Evolutionary conservation across 2,888 invertebrate genomes (phyloP).

Genomic region (Melinaea marsaeus): DNA sequence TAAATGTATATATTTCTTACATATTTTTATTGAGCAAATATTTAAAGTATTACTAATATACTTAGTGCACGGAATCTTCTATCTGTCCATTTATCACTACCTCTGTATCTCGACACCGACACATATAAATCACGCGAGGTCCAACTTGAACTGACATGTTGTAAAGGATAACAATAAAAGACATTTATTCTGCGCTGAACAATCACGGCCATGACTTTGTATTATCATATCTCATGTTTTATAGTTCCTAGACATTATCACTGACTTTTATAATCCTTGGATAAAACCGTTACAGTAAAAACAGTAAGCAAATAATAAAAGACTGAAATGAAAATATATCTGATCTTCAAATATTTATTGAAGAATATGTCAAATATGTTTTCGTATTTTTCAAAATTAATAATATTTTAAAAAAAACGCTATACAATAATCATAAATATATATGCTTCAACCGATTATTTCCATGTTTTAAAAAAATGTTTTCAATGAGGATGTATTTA

Average conservation of each 20-base stretch:
- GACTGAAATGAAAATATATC: slow-evolving; percentile 41
- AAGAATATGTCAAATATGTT: slow-evolving; percentile 73
- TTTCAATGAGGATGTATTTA: too few relatives aligned
- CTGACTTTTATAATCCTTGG: background rate
- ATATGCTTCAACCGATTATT: too few relatives aligned
- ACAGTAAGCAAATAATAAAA: background rate
- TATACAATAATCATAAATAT: slow-evolving; percentile 71
- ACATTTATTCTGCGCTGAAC: background rate
- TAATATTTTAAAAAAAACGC: slow-evolving; percentile 67
- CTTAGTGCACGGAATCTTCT: too few relatives aligned
- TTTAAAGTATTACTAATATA: too few relatives aligned
- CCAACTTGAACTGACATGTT: background rate
- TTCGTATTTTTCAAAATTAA: slow-evolving; percentile 71
- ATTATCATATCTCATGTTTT: background rate
- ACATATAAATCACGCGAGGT: background rate
- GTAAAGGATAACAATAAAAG: background rate
- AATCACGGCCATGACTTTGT: background rate
- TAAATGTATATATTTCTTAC: too few relatives aligned
- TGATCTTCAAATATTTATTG: slow-evolving; percentile 71
- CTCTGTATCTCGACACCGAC: too few relatives aligned
- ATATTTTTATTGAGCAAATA: too few relatives aligned
- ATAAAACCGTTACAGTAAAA: background rate
- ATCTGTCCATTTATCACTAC: too few relatives aligned
- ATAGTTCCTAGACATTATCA: background rate
- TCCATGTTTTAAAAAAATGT: too few relatives aligned